phyloP scores from a whole-genome alignment of 1,140 invertebrate species.

The Drosophila sp. region DNA sequence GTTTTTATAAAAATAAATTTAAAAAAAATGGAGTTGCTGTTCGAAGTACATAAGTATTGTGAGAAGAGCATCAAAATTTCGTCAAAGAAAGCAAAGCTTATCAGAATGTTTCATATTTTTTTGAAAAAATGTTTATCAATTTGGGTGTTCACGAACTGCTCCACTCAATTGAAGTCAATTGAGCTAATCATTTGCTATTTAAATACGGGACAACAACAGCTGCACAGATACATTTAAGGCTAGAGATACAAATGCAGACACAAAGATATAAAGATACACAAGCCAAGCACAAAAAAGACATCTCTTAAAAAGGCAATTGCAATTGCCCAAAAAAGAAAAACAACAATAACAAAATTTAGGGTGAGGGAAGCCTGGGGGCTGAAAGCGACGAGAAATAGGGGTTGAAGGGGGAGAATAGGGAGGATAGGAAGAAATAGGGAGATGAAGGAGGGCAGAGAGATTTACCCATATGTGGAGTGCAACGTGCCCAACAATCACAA shows the following conservation, averaged over 20 bases:
- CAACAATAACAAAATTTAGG: not conserved
- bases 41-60: no score
- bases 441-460: constrained; percentile 3
- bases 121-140: constrained; percentile 37
- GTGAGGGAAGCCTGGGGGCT: not conserved
- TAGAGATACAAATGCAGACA: constrained; percentile 21
- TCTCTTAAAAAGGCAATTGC: constrained; percentile 25
- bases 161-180: constrained; percentile 76
- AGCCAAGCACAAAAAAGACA: constrained; percentile 13
- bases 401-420: not conserved
- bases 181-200: constrained; percentile 80
- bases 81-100: not conserved
- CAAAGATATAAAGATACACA: constrained; percentile 1
- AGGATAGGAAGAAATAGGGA: no score
- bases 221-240: constrained; percentile 26
- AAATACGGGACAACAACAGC: constrained; percentile 67
- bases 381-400: not conserved
- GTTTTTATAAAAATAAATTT: no score
- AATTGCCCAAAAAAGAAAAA: constrained; percentile 21
- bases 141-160: constrained; percentile 51
- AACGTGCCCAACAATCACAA: constrained; percentile 43
- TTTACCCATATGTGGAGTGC: constrained; percentile 28
- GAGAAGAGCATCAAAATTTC: not conserved
- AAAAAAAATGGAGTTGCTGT: no score
- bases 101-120: constrained; percentile 1